These are phyloP conservation scores for Cepaea nemoralis DNA, from an alignment of 1,140 invertebrate species.

Conservation along the genomic window DNA sequence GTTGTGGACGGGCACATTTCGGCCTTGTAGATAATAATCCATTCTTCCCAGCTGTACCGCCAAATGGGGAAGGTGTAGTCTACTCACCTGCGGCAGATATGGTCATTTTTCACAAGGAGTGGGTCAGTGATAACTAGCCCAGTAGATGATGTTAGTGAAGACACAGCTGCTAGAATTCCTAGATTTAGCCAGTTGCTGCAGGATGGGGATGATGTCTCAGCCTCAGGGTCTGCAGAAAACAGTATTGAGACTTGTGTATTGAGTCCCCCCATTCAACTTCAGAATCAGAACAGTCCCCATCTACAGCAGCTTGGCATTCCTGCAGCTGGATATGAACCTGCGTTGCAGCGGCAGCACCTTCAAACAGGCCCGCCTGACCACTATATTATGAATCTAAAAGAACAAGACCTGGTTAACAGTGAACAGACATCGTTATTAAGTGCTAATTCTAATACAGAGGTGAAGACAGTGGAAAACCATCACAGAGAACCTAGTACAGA, in stretches of 20 bases:
- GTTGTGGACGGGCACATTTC: neutral
- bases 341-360: neutral
- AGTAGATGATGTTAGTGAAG: constrained; percentile 36
- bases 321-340: neutral
- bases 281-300: neutral
- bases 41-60: neutral
- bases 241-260: neutral
- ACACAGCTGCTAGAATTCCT: constrained; percentile 7
- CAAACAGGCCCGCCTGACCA: neutral
- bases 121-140: constrained; percentile 33
- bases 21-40: neutral
- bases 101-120: constrained; percentile 14
- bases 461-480: no score
- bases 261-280: neutral
- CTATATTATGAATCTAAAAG: constrained; percentile 38
- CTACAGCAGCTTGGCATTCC: neutral
- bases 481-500: neutral
- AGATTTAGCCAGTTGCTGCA: constrained; percentile 34
- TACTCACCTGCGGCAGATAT: neutral
- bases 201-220: neutral
- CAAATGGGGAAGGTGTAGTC: neutral
- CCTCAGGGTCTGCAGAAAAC: neutral
- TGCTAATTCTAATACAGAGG: no score
- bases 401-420: constrained; percentile 24
- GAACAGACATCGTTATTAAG: no score